phyloP scores from a whole-genome alignment of 2,888 invertebrate genomes.

The Heterodera filipjevi region DNA sequence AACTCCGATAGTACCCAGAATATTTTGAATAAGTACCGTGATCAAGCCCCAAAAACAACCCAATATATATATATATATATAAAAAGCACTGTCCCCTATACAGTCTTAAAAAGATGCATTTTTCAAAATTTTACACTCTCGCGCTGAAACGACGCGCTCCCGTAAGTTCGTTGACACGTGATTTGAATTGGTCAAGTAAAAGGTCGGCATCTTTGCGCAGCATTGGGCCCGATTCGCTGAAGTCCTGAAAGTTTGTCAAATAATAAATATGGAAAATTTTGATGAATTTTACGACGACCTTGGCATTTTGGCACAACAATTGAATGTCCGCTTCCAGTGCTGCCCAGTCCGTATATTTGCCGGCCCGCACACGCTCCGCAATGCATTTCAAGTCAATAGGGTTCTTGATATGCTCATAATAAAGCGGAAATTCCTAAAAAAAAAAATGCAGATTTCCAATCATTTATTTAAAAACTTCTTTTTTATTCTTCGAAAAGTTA shows the following conservation, averaged over 20 bases:
- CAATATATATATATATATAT: too few relatives aligned
- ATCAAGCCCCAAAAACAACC: too few relatives aligned
- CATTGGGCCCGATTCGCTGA: constrained; percentile 93
- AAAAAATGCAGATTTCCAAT: neutral
- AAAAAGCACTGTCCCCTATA: too few relatives aligned
- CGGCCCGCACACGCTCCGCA: constrained; percentile 79
- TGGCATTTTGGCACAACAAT: constrained; percentile 91
- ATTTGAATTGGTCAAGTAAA: constrained; percentile 10
- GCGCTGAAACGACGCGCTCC: constrained; percentile 25
- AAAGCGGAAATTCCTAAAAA: constrained; percentile 82
- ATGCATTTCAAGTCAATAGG: constrained; percentile 93
- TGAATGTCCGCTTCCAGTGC: constrained; percentile 88
- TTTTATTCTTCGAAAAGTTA: too few relatives aligned
- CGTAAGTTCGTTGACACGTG: constrained; percentile 4
- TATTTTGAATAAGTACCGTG: too few relatives aligned
- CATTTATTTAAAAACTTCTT: too few relatives aligned
- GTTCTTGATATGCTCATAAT: constrained; percentile 87
- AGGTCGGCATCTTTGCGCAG: constrained; percentile 31
- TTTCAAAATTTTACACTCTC: too few relatives aligned
- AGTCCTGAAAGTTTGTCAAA: constrained; percentile 69
- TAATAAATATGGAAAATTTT: too few relatives aligned
- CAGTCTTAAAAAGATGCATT: too few relatives aligned
- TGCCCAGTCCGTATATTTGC: constrained; percentile 77
- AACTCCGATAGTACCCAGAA: too few relatives aligned
- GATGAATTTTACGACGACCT: constrained; percentile 68